Evolutionary conservation across 2,888 invertebrate species (phyloP), one percentile per base, ranked within the genome.

Genomic region (Operophtera brumata): DNA sequence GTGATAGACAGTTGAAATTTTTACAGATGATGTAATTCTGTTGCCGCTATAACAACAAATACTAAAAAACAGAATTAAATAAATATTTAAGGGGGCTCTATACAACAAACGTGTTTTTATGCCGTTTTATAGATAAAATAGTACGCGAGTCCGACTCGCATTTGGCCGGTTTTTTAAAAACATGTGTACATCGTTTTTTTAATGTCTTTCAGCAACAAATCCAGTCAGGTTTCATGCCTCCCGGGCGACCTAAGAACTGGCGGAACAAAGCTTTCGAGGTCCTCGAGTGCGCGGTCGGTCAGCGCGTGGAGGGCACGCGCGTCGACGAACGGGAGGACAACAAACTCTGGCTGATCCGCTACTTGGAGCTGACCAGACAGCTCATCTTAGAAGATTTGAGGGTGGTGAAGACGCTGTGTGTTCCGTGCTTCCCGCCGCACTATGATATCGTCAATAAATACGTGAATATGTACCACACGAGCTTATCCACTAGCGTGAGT

Each of bases 331-430:
- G 98, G 20, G 92, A 92, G 13, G 95, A 95, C 67, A 96, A 98
- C 82, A 98, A 98, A 83, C 94, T 97, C 87, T 99, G 99, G 99
- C 91, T 99, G 10, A 98, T 98, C 3, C 91, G 96, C 20, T 98
- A 99, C 81, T 88, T 99, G 49, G 99, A 99, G 85, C 89, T 95
- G 36, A 95, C 95, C 0, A 91, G 98, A 35, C 95, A 96, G 72
- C 91, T 97, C 7, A 96, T 98, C 68, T 83, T 98, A 6, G 97
- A 98, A 77, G 98, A 99, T 83, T 86, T 99, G 59, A 91, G 96
- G 60, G 97, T 99, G 0, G 96, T 97, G 0, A 97, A 97, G 78
- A 96, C 95, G 0, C 86, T 97, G 0, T 97, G 96, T 70, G 94
- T 96, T 5, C 97, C 97, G 0, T 98, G 98, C 78, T 99, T 99